phyloP scores from a whole-genome alignment of 2,113 vertebrate genomes.

The Lophotis ruficrista region DNA sequence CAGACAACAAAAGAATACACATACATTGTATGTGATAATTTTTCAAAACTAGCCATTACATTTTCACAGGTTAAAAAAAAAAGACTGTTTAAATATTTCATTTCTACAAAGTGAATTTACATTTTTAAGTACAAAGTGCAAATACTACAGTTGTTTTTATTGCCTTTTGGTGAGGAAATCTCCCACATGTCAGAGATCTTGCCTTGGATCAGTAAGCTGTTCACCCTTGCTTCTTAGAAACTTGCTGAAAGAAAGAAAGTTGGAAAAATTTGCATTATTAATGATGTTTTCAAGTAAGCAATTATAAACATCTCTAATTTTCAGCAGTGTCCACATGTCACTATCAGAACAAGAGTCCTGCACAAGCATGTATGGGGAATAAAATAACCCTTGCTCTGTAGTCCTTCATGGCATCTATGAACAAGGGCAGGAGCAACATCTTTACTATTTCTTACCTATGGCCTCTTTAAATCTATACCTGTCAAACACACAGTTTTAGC shows the following conservation, averaged over 20 bases:
- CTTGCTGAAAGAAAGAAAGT: slow-evolving; percentile 75
- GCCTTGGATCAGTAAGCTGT: not conserved
- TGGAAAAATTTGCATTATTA: not conserved
- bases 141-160: slow-evolving; percentile 90
- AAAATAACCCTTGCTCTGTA: not conserved
- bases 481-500: not conserved
- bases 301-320: not conserved
- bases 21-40: slow-evolving; percentile 94
- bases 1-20: slow-evolving; percentile 84
- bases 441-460: not conserved
- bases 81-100: slow-evolving; percentile 93
- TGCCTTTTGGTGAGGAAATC: slow-evolving; percentile 85
- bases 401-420: not conserved
- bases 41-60: slow-evolving; percentile 80
- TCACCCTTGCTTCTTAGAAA: slow-evolving; percentile 91
- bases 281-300: not conserved
- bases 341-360: not conserved
- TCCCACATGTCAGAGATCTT: slow-evolving; percentile 68
- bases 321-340: not conserved
- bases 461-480: not conserved
- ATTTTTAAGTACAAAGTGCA: slow-evolving; percentile 99
- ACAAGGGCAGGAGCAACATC: not conserved
- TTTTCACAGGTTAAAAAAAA: slow-evolving; percentile 89
- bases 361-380: not conserved
- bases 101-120: slow-evolving; percentile 99